Evolutionary conservation across 2,797 vertebrate genomes (phyloP).

Genomic region (Trematocara caparti): DNA sequence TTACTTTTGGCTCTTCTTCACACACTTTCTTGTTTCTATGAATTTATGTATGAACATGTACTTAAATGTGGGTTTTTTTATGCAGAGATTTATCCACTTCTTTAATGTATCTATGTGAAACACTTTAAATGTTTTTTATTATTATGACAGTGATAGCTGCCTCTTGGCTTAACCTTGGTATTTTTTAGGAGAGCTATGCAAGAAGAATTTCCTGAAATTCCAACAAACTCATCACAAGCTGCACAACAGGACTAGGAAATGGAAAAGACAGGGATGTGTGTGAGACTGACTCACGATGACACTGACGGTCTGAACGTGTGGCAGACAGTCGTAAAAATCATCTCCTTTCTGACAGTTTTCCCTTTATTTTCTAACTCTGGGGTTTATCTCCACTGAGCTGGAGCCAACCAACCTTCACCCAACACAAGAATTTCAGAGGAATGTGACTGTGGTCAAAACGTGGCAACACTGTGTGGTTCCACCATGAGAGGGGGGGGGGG

Average conservation of each 20-base stretch:
- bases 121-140: neutral
- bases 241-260: constrained; percentile 3
- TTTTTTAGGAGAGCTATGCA: neutral
- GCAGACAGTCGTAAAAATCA: neutral
- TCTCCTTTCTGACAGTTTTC: neutral
- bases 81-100: neutral
- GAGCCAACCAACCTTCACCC: constrained; percentile 24
- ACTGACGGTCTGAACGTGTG: neutral
- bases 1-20: neutral
- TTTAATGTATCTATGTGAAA: neutral
- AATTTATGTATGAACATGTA: neutral
- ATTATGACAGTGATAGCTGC: neutral
- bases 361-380: neutral
- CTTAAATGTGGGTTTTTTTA: neutral
- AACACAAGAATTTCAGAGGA: constrained; percentile 46
- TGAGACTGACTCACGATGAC: constrained; percentile 9
- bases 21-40: neutral
- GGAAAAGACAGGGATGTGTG: constrained; percentile 6
- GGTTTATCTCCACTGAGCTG: constrained; percentile 14
- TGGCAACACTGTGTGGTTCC: constrained; percentile 38
- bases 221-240: neutral
- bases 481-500: neutral
- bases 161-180: neutral
- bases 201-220: neutral
- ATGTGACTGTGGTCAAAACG: constrained; percentile 64